Base-by-base conservation (phyloP, 2,888 invertebrate species). In the Leptopilina syphax region DNA sequence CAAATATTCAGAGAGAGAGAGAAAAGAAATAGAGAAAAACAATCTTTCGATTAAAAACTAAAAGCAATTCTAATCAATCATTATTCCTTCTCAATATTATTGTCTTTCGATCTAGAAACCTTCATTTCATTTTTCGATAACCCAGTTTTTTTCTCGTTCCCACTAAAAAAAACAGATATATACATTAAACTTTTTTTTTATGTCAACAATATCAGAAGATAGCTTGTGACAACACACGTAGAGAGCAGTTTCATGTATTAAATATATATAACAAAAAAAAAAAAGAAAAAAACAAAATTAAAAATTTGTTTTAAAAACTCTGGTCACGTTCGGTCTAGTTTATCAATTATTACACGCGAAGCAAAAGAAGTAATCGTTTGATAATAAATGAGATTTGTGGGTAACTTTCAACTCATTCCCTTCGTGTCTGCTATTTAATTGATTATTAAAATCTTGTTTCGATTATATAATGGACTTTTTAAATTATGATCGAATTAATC, bases 141-240 rank as follows among this genome's bases (percentile, higher is more conserved):
- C 60, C 60, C 60, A n/a, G 60, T 60, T 60, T 60, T 60, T 60
- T 60, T 50, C 50, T 50, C 13, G 4, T 60, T 13, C 60, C n/a
- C 18, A 12, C n/a, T 0, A n/a, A 60, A 34, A 60, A 60, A 60
- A 60, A 60, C 6, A n/a, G 4, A n/a, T 57, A 57, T 57, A 60
- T n/a, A 57, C n/a, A 57, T 57, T 57, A 13, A 13, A 12, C n/a
- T 13, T 60, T 60, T 60, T 60, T n/a, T 34, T 34, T 60, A 7
- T 54, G 47, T 47, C 47, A 7, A 68, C 44, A 44, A 18, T 44
- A 67, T 67, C 66, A n/a, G 66, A 10, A 70, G 70, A 70, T 70
- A 50, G 54, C 50, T 10, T 70, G 54, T 50, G 50, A 70, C 70
- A 70, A 47, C 50, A 54, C 47, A 50, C 9, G 24, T 70, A 70